Base-by-base conservation (phyloP, 2,888 invertebrate genomes). In the Netelia melanura region DNA sequence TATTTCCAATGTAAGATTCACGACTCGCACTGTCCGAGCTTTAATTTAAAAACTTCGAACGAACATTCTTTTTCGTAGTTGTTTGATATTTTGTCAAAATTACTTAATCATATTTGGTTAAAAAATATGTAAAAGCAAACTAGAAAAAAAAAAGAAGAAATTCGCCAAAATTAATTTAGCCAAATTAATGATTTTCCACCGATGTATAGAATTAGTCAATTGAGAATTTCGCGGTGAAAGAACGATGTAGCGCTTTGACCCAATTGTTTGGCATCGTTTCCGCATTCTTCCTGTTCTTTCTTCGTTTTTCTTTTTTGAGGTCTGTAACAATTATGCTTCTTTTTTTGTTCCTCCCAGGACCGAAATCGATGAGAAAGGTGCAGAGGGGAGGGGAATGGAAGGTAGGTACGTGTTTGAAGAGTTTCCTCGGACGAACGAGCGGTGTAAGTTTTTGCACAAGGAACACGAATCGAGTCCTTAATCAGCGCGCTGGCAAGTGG, bases 401-500 rank as follows among this genome's bases (percentile, higher is more conserved):
- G 62, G 11, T 30, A 54, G 62, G 11, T 30, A 68, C 68, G 78
- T 70, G 62, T 44, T 72, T 72, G 56, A 56, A 56, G 79, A 56
- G 79, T 72, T 72, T 79, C 65, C 43, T 25, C 54, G 6, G 43
- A 62, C 58, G 71, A 44, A 54, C 52, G 43, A 25, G 25, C 44
- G 79, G 75, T 62, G 82, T 68, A 78, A 79, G 70, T 75, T 85
- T 38, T 75, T 44, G 62, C 43, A 68, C 70, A 74, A 75, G 78
- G 54, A 6, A 78, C 56, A 65, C 78, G 81, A 64, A 67, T 75
- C 68, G 62, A 77, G 70, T 81, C 74, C 81, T 81, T 84, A 84
- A 84, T 86, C 84, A 81, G 48, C 68, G 48, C 68, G 72, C 65
- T 86, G 86, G 86, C 86, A 81, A 83, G 72, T 81, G 75, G 83